These are phyloP conservation scores for Agrochola macilenta DNA, from an alignment of 2,888 invertebrate species.

Conservation along the genomic window DNA sequence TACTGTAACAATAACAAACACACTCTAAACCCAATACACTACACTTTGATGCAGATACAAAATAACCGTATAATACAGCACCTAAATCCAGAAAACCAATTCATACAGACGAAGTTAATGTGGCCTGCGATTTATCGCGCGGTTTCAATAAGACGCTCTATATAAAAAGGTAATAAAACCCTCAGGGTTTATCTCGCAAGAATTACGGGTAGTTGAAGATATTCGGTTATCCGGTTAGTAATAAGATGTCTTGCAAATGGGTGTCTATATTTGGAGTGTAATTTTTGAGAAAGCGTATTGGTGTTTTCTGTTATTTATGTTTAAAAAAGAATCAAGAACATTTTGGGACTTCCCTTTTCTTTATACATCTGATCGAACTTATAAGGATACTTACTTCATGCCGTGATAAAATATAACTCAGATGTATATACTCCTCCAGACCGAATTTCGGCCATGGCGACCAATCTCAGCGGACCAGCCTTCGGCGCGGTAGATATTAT, in stretches of 20 bases:
- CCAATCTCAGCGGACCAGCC: no score
- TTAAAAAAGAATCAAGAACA: not conserved
- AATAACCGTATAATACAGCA: conserved; percentile 38
- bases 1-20: not conserved
- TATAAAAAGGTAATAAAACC: conserved; percentile 59
- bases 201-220: conserved; percentile 48
- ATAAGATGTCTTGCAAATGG: conserved; percentile 43
- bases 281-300: conserved; percentile 30
- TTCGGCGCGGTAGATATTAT: no score
- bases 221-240: conserved; percentile 19
- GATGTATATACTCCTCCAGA: no score
- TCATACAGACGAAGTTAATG: conserved; percentile 64
- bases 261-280: conserved; percentile 22
- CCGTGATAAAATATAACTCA: not conserved
- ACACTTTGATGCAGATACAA: conserved; percentile 6
- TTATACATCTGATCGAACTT: not conserved
- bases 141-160: conserved; percentile 60
- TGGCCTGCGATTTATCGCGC: conserved; percentile 68
- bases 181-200: conserved; percentile 49
- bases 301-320: not conserved
- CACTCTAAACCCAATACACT: conserved; percentile 5
- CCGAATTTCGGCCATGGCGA: no score
- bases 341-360: not conserved
- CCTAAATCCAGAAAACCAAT: conserved; percentile 53
- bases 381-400: not conserved